phyloP scores from a whole-genome alignment of 2,113 vertebrate genomes.

The Corythoichthys intestinalis region DNA sequence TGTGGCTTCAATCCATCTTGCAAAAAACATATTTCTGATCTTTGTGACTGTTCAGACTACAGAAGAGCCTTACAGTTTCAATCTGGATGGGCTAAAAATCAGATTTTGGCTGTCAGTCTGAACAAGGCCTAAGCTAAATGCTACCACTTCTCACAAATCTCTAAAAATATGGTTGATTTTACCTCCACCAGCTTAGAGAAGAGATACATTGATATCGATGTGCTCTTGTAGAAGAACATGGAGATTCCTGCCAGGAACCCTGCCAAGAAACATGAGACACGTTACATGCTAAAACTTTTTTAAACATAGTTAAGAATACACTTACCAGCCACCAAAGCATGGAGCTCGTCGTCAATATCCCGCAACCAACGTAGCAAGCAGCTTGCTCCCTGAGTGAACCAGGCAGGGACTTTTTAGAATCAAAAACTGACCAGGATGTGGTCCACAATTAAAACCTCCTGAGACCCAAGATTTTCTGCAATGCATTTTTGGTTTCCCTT shows the following conservation, averaged over 20 bases:
- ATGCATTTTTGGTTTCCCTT: too few species aligned
- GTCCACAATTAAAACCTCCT: too few species aligned
- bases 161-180: conserved; percentile 23
- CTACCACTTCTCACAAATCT: background rate
- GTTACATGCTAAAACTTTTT: background rate
- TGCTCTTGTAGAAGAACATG: conserved; percentile 99
- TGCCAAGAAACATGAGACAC: conserved; percentile 32
- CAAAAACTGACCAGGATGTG: background rate
- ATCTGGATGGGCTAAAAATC: too few species aligned
- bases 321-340: conserved; percentile 92
- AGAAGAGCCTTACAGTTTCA: too few species aligned
- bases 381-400: conserved; percentile 82
- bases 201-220: conserved; percentile 98
- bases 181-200: conserved; percentile 98
- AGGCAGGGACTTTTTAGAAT: background rate
- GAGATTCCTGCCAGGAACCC: conserved; percentile 93
- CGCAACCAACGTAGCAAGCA: conserved; percentile 94
- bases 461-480: too few species aligned
- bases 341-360: conserved; percentile 95
- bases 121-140: background rate
- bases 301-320: background rate
- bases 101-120: too few species aligned
- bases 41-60: too few species aligned
- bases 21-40: too few species aligned
- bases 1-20: too few species aligned